These are phyloP conservation scores for Ploceus nigricollis DNA, from an alignment of 2,113 vertebrate genomes.

Conservation along the genomic window DNA sequence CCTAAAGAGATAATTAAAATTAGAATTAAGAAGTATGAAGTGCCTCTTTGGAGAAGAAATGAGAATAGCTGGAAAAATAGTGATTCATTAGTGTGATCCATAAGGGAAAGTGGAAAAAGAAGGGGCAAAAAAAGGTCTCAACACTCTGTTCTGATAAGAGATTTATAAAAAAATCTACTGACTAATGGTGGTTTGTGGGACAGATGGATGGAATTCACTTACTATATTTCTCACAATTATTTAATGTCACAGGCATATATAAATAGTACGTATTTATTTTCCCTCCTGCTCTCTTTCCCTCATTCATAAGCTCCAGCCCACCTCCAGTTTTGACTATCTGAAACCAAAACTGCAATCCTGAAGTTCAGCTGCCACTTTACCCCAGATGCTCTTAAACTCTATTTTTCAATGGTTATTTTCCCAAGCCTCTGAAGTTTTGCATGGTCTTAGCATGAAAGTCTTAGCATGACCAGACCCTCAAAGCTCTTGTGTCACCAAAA, in stretches of 20 bases:
- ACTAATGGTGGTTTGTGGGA: not conserved
- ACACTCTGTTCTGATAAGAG: not conserved
- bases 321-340: not conserved
- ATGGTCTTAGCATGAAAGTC: not conserved
- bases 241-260: conserved; percentile 35
- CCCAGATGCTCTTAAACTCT: not conserved
- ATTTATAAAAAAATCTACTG: not conserved
- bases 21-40: conserved; percentile 10
- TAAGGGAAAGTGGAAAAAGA: not conserved
- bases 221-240: not conserved
- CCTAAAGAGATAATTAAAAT: conserved; percentile 16
- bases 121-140: rapidly evolving
- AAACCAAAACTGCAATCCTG: not conserved
- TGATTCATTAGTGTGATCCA: not conserved
- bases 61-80: not conserved
- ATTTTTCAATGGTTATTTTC: not conserved
- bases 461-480: not conserved
- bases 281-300: not conserved
- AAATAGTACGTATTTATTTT: conserved; percentile 23
- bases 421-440: not conserved
- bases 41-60: not conserved
- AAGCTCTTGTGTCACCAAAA: not conserved
- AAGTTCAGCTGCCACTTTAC: not conserved
- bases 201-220: conserved; percentile 34
- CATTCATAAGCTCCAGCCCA: conserved; percentile 16